These are phyloP conservation scores for Platysteira castanea DNA, from an alignment of 2,113 vertebrate species.

Conservation along the genomic window DNA sequence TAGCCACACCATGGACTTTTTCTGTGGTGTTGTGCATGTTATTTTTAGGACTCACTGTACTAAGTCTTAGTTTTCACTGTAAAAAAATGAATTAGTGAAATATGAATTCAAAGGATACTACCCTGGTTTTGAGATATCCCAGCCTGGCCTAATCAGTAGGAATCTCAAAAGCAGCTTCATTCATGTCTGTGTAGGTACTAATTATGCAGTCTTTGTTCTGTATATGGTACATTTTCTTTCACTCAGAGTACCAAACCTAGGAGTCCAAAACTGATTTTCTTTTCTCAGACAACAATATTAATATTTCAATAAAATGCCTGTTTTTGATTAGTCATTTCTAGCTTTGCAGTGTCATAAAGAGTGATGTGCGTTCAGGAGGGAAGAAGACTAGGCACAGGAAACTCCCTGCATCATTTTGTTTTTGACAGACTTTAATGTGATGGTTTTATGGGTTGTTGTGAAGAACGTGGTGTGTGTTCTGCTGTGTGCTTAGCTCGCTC, in stretches of 20 bases:
- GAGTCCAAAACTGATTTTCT: background rate
- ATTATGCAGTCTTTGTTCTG: background rate
- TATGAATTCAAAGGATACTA: background rate
- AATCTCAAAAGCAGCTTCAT: background rate
- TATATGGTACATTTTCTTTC: background rate
- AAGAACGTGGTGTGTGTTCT: background rate
- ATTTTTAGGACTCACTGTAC: background rate
- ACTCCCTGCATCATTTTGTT: background rate
- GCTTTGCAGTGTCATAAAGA: background rate
- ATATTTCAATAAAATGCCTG: background rate
- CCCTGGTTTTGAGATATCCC: background rate
- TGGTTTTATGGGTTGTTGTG: background rate
- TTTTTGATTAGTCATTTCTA: background rate
- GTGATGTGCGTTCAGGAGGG: background rate
- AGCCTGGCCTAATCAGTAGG: background rate
- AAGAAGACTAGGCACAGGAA: background rate
- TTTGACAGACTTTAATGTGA: background rate
- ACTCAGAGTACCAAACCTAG: background rate
- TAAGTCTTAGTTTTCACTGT: background rate
- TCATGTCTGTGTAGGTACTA: background rate
- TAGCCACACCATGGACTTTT: background rate
- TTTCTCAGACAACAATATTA: background rate
- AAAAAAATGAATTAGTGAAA: background rate
- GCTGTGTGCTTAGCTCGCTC: background rate
- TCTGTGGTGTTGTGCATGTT: background rate